Evolutionary conservation across 2,888 invertebrate genomes (phyloP).

Genomic region (Drosophila atroscutellata): DNA sequence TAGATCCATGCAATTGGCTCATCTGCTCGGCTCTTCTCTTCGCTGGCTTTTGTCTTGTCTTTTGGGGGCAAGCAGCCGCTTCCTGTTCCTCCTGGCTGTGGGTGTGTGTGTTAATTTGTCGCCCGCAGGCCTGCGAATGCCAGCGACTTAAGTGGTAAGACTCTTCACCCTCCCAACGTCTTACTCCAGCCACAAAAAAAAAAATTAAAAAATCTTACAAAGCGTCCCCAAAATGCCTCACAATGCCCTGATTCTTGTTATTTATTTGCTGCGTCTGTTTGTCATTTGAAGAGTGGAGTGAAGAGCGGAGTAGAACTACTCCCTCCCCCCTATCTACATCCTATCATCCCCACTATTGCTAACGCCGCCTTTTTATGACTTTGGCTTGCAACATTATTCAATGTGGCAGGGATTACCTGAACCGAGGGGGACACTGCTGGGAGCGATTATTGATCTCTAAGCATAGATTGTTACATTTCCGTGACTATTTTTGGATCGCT

Average conservation of each 20-base stretch:
- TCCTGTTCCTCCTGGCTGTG: conserved; percentile 42
- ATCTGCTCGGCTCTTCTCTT: conserved; percentile 16
- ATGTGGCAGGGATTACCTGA: conserved; percentile 51
- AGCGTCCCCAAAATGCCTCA: neutral
- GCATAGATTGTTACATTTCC: conserved; percentile 69
- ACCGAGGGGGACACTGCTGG: conserved; percentile 24
- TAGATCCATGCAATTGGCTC: conserved; percentile 42
- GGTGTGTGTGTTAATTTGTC: conserved; percentile 64
- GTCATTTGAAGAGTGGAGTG: conserved; percentile 59
- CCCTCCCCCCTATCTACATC: neutral
- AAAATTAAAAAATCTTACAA: neutral
- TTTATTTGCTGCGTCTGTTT: conserved; percentile 79
- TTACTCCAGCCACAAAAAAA: neutral
- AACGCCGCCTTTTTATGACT: conserved; percentile 52
- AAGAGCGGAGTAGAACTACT: conserved; percentile 3
- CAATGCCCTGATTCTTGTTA: conserved; percentile 48
- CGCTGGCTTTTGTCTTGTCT: conserved; percentile 11
- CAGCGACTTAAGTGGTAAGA: conserved; percentile 65
- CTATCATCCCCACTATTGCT: neutral
- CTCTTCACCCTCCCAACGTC: neutral
- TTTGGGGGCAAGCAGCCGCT: conserved; percentile 26
- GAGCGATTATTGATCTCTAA: conserved; percentile 75
- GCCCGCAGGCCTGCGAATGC: conserved; percentile 42
- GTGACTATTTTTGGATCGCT: conserved; percentile 56
- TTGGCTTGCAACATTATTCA: conserved; percentile 62